Base-by-base conservation (phyloP, 2,113 vertebrate species). In the Heterocephalus glaber region DNA sequence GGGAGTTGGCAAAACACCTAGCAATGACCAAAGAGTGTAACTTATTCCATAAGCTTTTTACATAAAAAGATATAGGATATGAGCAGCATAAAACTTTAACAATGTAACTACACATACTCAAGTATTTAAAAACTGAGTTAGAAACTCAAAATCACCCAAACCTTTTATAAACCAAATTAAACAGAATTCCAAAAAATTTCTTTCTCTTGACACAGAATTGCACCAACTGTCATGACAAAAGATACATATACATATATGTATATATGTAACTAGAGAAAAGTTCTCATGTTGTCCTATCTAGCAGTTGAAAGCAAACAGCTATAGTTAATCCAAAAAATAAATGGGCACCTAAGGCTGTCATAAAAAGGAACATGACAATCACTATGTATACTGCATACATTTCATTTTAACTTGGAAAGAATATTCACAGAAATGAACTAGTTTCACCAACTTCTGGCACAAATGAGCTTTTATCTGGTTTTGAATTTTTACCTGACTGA, bases 1-100 rank as follows among this genome's bases (percentile, higher is more conserved):
- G 35, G 99, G 98, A 97, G 98, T 97, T 72, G 99, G 89, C 86
- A 99, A 96, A 63, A 99, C 97, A 97, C 98, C 99, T 98, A 33
- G 89, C 16, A 76, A 85, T 35, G 90, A 81, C 70, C 68, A 97
- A 86, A 82, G 95, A 65, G 82, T 35, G 38, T 85, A 72, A 86
- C 70, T 92, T 93, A 96, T 28, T 95, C 49, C 2, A 92, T 19
- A 95, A 96, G 83, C 5, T 60, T 90, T 89, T 54, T 84, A 80
- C 14, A 33, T 94, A 96, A 96, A 38, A 95, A 38, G 38, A 95
- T 0, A 41, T 2, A 86, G 68, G 4, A 86, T 2, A 68, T 0
- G 4, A 80, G 8, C n/a, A 83, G 22, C 63, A 89, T 22, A 88
- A 92, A 86, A 72, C 28, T 84, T 95, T 80, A 92, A 76, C 86